Conservation (phyloP, 2,113 vertebrate species). For the Protobothrops flavoviridis region DNA sequence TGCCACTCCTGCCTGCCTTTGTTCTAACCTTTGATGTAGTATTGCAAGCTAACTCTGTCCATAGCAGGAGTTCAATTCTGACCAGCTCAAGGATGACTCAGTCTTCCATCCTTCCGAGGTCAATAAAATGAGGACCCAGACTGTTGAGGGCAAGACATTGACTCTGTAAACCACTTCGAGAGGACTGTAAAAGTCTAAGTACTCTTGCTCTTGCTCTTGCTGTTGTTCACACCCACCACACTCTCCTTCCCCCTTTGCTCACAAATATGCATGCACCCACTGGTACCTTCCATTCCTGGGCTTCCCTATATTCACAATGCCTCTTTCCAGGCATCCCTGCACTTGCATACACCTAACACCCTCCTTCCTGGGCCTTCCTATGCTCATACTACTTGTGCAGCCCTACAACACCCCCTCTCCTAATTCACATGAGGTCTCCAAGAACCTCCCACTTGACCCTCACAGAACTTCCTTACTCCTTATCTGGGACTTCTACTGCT, state of each 20-base stretch:
- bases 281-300: neutral
- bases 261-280: neutral
- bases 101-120: neutral
- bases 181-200: neutral
- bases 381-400: neutral
- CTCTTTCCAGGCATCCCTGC: neutral
- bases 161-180: neutral
- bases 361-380: neutral
- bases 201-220: neutral
- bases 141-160: neutral
- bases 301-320: neutral
- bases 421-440: neutral
- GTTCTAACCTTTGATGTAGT: neutral
- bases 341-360: neutral
- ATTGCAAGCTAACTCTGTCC: neutral
- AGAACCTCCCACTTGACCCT: neutral
- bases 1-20: neutral
- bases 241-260: neutral
- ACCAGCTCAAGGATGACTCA: neutral
- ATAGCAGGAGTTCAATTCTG: neutral
- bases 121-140: neutral
- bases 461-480: neutral
- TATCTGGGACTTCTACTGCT: neutral
- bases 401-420: neutral
- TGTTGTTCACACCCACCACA: neutral